Evolutionary conservation across 2,888 invertebrate species (phyloP).

Genomic region (Standfussiana lucernea): DNA sequence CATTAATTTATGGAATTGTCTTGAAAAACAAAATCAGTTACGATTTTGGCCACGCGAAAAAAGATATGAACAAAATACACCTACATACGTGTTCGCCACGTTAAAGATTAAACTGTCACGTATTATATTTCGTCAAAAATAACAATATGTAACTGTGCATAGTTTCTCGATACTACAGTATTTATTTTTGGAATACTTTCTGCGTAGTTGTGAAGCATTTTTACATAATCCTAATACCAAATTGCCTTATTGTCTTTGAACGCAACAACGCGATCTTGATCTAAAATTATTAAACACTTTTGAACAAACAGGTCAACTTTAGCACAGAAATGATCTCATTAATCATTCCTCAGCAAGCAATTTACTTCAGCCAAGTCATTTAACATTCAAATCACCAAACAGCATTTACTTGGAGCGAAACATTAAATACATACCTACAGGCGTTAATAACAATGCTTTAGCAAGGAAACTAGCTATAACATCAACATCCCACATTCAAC

Average conservation of each 20-base stretch:
- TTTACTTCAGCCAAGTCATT: too few species aligned
- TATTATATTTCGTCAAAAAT: background rate
- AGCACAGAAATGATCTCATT: constrained; percentile 40
- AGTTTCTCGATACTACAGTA: background rate
- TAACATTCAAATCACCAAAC: constrained; percentile 48
- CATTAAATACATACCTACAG: background rate
- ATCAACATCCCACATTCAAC: constrained; percentile 72
- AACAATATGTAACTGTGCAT: background rate
- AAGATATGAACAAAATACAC: background rate
- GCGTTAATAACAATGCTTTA: constrained; percentile 45
- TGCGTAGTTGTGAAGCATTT: background rate
- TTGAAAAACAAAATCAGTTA: background rate
- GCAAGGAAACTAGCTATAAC: constrained; percentile 74
- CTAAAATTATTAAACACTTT: background rate
- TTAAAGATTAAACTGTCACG: too few species aligned
- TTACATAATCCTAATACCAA: constrained; percentile 19
- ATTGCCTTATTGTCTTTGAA: constrained; percentile 16
- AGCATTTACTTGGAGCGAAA: constrained; percentile 19
- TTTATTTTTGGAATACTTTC: background rate
- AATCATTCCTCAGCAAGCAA: too few species aligned
- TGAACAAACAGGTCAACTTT: constrained; percentile 12
- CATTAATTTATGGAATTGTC: background rate
- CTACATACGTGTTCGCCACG: background rate
- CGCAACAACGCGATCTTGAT: background rate
- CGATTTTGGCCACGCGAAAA: background rate